These are phyloP conservation scores for Euura saliciscinereae DNA, from an alignment of 1,140 invertebrate genomes.

Conservation along the genomic window DNA sequence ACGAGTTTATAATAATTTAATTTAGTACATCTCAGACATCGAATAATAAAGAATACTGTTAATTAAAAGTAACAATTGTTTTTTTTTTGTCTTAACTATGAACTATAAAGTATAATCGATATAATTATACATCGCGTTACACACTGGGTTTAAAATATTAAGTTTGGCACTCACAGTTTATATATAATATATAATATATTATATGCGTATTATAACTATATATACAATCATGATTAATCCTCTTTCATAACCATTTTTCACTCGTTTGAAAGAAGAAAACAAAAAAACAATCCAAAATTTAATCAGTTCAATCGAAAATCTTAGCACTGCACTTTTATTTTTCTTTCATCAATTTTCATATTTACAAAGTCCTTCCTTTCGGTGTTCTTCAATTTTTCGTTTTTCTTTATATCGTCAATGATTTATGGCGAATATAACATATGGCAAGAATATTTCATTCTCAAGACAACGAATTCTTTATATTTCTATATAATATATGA, in stretches of 20 bases:
- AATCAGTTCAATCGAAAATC: too few relatives aligned
- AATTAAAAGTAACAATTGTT: slow-evolving; percentile 42
- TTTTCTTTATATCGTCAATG: too few relatives aligned
- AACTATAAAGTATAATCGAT: slow-evolving; percentile 24
- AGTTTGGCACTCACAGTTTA: slow-evolving; percentile 55
- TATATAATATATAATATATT: not conserved
- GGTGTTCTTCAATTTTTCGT: too few relatives aligned
- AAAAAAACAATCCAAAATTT: too few relatives aligned
- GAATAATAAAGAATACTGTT: slow-evolving; percentile 55
- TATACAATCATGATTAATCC: not conserved
- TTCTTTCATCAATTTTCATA: too few relatives aligned
- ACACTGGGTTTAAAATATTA: slow-evolving; percentile 49
- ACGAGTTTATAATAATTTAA: slow-evolving; percentile 52
- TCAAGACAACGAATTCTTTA: too few relatives aligned
- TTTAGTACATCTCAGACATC: slow-evolving; percentile 50
- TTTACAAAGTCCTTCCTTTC: too few relatives aligned
- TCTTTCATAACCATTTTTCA: too few relatives aligned
- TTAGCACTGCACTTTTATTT: too few relatives aligned
- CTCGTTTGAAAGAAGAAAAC: too few relatives aligned
- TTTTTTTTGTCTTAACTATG: too few relatives aligned
- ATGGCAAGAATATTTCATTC: not conserved
- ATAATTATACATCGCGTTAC: slow-evolving; percentile 45
- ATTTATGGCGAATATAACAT: not conserved
- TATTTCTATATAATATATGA: too few relatives aligned
- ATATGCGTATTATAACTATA: not conserved